Conservation (phyloP, 2,888 invertebrate species). For the Patella pellucida region DNA sequence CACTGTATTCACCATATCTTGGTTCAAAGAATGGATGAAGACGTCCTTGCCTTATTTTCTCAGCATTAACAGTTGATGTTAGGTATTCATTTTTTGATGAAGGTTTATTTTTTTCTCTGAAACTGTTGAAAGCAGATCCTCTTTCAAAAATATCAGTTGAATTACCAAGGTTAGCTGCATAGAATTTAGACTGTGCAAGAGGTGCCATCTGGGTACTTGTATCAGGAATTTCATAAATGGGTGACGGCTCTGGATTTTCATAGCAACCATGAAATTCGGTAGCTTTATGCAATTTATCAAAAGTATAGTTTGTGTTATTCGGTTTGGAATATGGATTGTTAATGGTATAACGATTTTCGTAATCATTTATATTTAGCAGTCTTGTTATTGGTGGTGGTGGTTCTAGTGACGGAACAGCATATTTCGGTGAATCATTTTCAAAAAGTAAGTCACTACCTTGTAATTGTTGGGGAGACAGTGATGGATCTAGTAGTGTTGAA, state of each 20-base stretch:
- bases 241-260: background rate
- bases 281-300: no score
- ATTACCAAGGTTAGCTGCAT: no score
- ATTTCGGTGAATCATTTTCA: background rate
- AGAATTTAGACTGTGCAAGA: no score
- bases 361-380: background rate
- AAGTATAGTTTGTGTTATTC: no score
- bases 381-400: background rate
- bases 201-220: background rate
- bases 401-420: background rate
- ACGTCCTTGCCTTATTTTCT: background rate
- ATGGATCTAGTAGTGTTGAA: background rate
- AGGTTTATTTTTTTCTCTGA: no score
- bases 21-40: background rate
- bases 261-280: background rate
- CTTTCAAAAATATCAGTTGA: no score
- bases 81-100: background rate
- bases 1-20: background rate
- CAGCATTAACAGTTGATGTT: background rate
- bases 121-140: no score
- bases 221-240: background rate
- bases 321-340: background rate
- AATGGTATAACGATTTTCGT: background rate
- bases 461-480: background rate
- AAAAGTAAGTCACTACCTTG: background rate